Base-by-base conservation (phyloP, 2,797 vertebrate genomes). In the Apodemus agrarius region DNA sequence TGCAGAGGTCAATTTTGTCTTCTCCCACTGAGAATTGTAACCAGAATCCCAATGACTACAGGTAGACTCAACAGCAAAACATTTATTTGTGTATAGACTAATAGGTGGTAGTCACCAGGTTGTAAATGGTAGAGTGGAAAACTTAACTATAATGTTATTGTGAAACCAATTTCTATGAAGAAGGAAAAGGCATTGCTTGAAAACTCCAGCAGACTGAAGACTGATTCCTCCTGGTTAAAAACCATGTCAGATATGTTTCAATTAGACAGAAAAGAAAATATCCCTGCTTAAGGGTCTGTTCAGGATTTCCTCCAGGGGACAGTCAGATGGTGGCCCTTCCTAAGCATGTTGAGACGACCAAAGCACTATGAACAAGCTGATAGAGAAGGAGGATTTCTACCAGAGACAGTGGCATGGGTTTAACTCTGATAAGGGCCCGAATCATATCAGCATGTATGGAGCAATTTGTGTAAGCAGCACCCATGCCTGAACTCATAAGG, bases 1-100 rank as follows among this genome's bases (percentile, higher is more conserved):
- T 63, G 84, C 11, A 84, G 26, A 85, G 24, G 11, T 22, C 34
- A 89, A 37, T 24, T 88, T 46, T 96, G 52, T 88, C 34, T 29
- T 22, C 34, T 85, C 21, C 10, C 43, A 79, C 3, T 1, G 37
- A 1, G 40, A 59, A 57, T 1, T 43, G 52, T 31, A 16, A 80
- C 69, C 1, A 52, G 6, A 87, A 59, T 34, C 40, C 49, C 29
- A 29, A 34, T 86, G 82, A 89, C 29, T 31, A 14, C 37, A 81
- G 13, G 61, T 37, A 29, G 43, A 72, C 63, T 94, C 81, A 74
- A 92, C 21, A 91, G 21, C n/a, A 74, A 67, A 80, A 75, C 19
- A 19, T 93, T 93, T 95, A 95, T 72, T 97, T 75, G 22, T 24
- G 34, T 16, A 67, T 17, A 78, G 52, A 67, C 43, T 65, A 63